A percentile compares a stretch with the other conserved stretches of the same genome.
phyloP scores from a whole-genome alignment of 1,140 invertebrate species.

The Dinothrombium tinctorium region DNA sequence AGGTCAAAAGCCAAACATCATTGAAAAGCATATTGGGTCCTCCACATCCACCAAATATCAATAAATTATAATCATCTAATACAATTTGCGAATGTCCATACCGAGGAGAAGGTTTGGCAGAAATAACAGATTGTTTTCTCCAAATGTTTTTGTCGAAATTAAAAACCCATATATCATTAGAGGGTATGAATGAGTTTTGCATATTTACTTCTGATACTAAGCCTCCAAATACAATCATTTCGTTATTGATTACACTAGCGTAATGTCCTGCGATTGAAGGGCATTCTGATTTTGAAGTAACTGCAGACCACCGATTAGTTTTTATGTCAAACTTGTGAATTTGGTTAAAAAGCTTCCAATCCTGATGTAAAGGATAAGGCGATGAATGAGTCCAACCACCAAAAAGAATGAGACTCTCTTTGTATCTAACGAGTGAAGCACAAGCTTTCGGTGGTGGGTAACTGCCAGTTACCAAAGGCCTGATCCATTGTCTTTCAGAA shows the following conservation, averaged over 20 bases:
- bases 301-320: conserved; percentile 55
- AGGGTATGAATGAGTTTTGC: background rate
- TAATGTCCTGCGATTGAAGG: conserved; percentile 69
- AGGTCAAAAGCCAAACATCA: background rate
- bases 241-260: conserved; percentile 57
- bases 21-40: conserved; percentile 30
- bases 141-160: background rate
- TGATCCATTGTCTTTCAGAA: conserved; percentile 46
- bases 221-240: conserved; percentile 68
- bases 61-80: conserved; percentile 23
- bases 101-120: background rate
- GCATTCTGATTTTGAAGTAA: conserved; percentile 21
- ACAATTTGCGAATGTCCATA: conserved; percentile 16
- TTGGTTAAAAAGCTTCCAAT: conserved; percentile 39
- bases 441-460: conserved; percentile 92
- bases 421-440: conserved; percentile 63
- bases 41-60: conserved; percentile 35
- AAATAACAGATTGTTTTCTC: background rate
- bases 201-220: background rate
- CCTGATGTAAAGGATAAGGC: conserved; percentile 62
- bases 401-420: conserved; percentile 61
- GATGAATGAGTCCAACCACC: conserved; percentile 88
- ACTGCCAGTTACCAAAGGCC: conserved; percentile 30
- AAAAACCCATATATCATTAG: background rate
- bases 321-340: conserved; percentile 66